Percentiles rank a stretch among this genome's conserved stretches.
Conservation (phyloP, 1,140 invertebrate genomes). For the Hestina assimilis region DNA sequence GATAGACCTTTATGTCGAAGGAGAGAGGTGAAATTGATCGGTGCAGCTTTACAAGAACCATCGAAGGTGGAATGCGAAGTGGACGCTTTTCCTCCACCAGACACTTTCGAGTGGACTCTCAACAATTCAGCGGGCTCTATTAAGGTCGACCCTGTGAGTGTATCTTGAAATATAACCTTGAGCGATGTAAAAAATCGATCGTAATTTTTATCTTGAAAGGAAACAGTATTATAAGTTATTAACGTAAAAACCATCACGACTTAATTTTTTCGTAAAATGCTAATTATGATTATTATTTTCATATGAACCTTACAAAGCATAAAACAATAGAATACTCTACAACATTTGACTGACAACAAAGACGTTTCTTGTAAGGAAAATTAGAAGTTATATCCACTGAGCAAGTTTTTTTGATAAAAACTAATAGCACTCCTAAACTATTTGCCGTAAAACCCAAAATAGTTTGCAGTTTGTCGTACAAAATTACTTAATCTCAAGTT, state of each 20-base stretch:
- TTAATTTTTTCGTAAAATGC: too few relatives aligned
- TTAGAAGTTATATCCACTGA: too few relatives aligned
- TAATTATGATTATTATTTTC: too few relatives aligned
- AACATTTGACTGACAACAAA: too few relatives aligned
- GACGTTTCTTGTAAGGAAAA: too few relatives aligned
- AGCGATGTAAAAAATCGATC: not conserved
- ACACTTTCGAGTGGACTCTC: conserved; percentile 92
- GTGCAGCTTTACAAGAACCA: conserved; percentile 90
- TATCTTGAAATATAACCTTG: not conserved
- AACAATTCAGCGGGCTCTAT: conserved; percentile 91
- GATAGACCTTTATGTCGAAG: conserved; percentile 91
- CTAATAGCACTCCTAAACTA: too few relatives aligned
- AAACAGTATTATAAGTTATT: not conserved
- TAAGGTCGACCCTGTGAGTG: conserved; percentile 80
- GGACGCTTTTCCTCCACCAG: conserved; percentile 90
- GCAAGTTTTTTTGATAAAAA: too few relatives aligned
- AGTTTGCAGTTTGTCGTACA: not conserved
- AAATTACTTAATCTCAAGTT: conserved; percentile 26
- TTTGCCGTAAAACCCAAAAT: not conserved
- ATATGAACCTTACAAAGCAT: too few relatives aligned
- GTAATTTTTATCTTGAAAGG: too few relatives aligned
- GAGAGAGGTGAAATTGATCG: conserved; percentile 89
- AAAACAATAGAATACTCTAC: too few relatives aligned
- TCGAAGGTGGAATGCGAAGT: conserved; percentile 90
- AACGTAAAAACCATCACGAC: not conserved